Percentiles rank a stretch among this genome's conserved stretches.
Conservation (phyloP, 1,140 invertebrate genomes). For the Drosophila burlai region DNA sequence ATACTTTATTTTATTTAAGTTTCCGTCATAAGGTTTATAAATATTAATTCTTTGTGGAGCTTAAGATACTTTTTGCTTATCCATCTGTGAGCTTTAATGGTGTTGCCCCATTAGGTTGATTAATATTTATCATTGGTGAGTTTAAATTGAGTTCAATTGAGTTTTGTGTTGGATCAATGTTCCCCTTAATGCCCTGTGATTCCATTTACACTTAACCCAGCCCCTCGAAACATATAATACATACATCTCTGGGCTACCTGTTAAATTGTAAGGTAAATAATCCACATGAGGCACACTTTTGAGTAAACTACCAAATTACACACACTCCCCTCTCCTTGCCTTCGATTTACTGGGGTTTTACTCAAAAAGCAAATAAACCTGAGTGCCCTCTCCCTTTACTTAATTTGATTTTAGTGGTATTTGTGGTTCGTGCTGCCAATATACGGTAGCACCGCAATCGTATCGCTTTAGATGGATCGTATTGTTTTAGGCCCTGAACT, state of each 20-base stretch:
- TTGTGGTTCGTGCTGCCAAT: conserved; percentile 30
- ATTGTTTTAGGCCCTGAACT: too few species aligned
- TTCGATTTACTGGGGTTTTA: conserved; percentile 13
- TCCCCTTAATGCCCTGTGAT: not conserved
- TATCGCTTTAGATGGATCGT: too few species aligned
- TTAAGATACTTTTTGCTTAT: not conserved
- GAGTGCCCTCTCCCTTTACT: conserved; percentile 44
- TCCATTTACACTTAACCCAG: not conserved
- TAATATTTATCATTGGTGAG: conserved; percentile 22
- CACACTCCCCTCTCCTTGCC: conserved; percentile 22
- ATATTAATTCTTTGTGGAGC: not conserved
- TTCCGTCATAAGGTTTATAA: not conserved
- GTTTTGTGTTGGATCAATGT: conserved; percentile 9
- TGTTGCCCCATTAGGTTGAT: conserved; percentile 9
- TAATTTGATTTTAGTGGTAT: conserved; percentile 53
- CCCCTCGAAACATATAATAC: conserved; percentile 1
- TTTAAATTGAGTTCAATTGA: conserved; percentile 3
- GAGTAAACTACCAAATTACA: conserved; percentile 65
- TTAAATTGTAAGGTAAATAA: conserved; percentile 74
- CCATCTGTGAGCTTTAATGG: not conserved
- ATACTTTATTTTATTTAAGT: not conserved
- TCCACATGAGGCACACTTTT: conserved; percentile 65
- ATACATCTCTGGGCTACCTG: conserved; percentile 52
- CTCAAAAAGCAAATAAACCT: conserved; percentile 64
- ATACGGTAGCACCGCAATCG: conserved; percentile 9